Base-by-base conservation (phyloP, 2,113 vertebrate genomes). In the Polypterus bichir region DNA sequence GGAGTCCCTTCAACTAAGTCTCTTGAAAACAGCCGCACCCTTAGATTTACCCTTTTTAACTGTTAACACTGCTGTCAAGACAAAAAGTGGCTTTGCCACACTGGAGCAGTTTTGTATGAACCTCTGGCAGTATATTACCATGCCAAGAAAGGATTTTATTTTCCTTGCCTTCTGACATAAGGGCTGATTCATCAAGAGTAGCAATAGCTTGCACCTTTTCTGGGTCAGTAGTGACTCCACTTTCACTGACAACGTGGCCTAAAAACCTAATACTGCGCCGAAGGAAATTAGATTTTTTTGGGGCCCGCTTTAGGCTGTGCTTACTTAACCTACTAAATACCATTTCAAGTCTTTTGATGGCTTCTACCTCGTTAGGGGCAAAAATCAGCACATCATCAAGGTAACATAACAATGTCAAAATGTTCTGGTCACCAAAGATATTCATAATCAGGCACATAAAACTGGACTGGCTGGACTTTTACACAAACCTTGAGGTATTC, bases 241-340 rank as follows among this genome's bases (percentile, higher is more conserved):
- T 61, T 8, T 48, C 49, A 48, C 60, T 48, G 8, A 61, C 60
- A 9, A 60, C 52, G 44, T 65, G 63, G 2, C 66, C 59, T 46
- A 61, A 8, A 45, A 61, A 65, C 11, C 44, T 3, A 5, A 64
- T 62, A 48, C 56, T 65, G 5, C 44, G 47, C 6, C 7, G 10
- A 4, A 66, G 60, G 44, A 66, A 46, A 46, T 57, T 44, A n/a
- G 61, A 66, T 46, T 66, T 64, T 11, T 62, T 66, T 11, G 55
- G 61, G 4, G 61, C 62, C 44, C 54, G 57, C 48, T 67, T 64
- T 8, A 64, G 57, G 57, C 59, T 59, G 45, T 59, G 61, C n/a
- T 44, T 45, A 8, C 62, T 3, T 62, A 64, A 46, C 57, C 45
- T 45, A 7, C 54, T 27, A 48, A 67, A 64, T 3, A 64, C 57